These are phyloP conservation scores for Xiphophorus maculatus DNA, from an alignment of 2,113 vertebrate genomes.

Conservation along the genomic window DNA sequence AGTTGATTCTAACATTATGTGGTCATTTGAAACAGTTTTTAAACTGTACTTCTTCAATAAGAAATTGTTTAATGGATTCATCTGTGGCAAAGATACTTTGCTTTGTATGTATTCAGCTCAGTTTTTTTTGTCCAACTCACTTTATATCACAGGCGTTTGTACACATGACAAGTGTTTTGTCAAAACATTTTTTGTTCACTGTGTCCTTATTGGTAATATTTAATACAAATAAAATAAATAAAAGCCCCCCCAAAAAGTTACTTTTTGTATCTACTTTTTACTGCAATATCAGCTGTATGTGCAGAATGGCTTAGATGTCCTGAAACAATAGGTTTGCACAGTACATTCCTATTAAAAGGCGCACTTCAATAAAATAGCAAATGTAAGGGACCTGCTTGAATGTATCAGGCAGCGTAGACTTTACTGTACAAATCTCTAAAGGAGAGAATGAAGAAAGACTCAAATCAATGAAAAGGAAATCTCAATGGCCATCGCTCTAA, in stretches of 20 bases:
- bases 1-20: constrained; percentile 15
- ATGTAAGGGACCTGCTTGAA: constrained; percentile 24
- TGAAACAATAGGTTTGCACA: constrained; percentile 21
- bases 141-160: constrained; percentile 48
- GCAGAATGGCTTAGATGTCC: not conserved
- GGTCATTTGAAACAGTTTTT: constrained; percentile 9
- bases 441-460: constrained; percentile 57
- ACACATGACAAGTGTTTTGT: constrained; percentile 49
- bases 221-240: constrained; percentile 63
- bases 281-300: constrained; percentile 21
- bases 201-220: constrained; percentile 59
- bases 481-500: constrained; percentile 19
- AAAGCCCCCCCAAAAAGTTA: not conserved
- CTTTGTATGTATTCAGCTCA: constrained; percentile 44
- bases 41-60: constrained; percentile 17
- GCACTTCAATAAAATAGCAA: constrained; percentile 29
- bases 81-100: constrained; percentile 4
- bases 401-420: constrained; percentile 26
- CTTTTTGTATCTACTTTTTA: not conserved
- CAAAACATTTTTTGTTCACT: constrained; percentile 50
- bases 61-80: constrained; percentile 29
- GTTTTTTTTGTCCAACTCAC: constrained; percentile 27
- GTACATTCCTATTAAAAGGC: constrained; percentile 15
- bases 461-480: constrained; percentile 46
- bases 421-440: constrained; percentile 50